Evolutionary conservation across 2,113 vertebrate species (phyloP).

Genomic region (Myotis yumanensis): DNA sequence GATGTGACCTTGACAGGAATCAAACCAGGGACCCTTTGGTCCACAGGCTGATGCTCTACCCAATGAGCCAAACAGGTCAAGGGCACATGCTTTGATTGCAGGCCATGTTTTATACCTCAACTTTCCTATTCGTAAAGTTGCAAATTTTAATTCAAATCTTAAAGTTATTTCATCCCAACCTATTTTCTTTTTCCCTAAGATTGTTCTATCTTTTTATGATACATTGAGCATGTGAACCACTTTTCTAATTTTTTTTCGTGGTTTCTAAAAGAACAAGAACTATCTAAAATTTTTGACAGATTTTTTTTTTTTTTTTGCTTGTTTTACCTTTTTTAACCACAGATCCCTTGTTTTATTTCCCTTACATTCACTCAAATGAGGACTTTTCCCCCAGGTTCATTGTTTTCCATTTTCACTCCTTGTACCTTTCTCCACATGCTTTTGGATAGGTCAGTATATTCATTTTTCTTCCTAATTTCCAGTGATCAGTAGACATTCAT

Average conservation of each 20-base stretch:
- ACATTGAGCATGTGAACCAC: background rate
- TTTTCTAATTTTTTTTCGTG: background rate
- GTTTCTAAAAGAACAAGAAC: background rate
- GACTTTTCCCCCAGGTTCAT: background rate
- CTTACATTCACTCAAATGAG: background rate
- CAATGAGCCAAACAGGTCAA: too few species aligned
- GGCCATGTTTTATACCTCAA: background rate
- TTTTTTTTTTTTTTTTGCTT: background rate
- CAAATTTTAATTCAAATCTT: constrained; percentile 9
- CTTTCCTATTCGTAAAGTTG: background rate
- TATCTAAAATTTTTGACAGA: background rate
- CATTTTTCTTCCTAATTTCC: background rate
- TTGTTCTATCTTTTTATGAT: background rate
- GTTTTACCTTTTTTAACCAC: background rate
- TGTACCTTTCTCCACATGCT: background rate
- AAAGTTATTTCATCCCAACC: background rate
- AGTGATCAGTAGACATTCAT: background rate
- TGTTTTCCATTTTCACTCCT: background rate
- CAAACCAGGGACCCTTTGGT: too few species aligned
- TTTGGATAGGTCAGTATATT: background rate
- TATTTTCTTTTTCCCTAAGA: background rate
- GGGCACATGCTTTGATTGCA: too few species aligned
- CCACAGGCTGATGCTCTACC: too few species aligned
- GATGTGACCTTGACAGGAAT: too few species aligned
- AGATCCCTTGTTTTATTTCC: background rate